These are phyloP conservation scores for Strigops habroptila DNA, from an alignment of 2,113 vertebrate species.

Conservation along the genomic window DNA sequence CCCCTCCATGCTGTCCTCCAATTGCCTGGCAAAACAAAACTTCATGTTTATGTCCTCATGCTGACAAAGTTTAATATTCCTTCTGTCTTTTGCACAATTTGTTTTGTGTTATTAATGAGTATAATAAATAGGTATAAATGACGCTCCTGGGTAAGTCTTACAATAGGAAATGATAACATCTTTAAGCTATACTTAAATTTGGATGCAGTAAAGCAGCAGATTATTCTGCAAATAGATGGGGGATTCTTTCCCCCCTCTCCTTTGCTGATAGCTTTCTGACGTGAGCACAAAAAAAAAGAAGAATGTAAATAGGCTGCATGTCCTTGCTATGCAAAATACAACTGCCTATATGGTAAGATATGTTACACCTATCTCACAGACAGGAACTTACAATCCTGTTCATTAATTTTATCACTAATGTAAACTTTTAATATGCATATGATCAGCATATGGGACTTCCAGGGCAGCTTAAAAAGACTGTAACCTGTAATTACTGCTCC, in stretches of 20 bases:
- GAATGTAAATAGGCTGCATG: slow-evolving; percentile 26
- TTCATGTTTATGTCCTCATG: background rate
- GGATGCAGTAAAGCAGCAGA: background rate
- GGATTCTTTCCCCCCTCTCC: rapidly evolving
- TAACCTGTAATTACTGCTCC: slow-evolving; percentile 99
- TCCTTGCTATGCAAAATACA: slow-evolving; percentile 56
- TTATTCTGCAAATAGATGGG: background rate
- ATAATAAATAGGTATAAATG: background rate
- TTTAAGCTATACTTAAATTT: background rate
- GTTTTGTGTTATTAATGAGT: background rate
- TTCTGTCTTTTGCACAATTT: background rate
- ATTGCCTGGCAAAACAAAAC: background rate
- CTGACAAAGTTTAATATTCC: background rate
- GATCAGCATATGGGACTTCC: slow-evolving; percentile 91
- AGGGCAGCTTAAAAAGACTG: slow-evolving; percentile 94
- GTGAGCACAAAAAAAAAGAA: background rate
- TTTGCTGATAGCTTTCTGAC: slow-evolving; percentile 5
- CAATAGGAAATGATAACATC: background rate
- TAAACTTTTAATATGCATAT: slow-evolving; percentile 99
- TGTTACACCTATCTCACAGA: slow-evolving; percentile 76
- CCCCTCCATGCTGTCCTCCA: background rate
- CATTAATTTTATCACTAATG: slow-evolving; percentile 99
- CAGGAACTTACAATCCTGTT: slow-evolving; percentile 88
- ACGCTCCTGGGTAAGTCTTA: background rate
- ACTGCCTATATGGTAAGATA: slow-evolving; percentile 38